Conservation (phyloP, 2,888 invertebrate genomes). For the Calameuta pallipes region DNA sequence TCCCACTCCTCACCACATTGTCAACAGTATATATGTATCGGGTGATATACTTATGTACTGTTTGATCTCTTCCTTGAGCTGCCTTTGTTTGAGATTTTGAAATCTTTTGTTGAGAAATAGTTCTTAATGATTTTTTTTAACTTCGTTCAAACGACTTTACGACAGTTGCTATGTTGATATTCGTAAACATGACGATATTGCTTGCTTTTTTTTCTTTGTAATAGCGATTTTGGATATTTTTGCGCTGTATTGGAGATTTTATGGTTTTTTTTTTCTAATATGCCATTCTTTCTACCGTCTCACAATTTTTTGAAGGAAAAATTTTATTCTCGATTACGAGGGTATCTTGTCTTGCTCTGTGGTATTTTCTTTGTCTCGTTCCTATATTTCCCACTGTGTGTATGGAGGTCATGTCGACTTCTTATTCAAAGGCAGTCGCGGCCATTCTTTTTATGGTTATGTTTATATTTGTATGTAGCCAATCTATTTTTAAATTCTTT, state of each 20-base stretch:
- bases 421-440: background rate
- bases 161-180: background rate
- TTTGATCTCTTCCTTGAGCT: conserved; percentile 10
- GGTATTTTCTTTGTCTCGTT: background rate
- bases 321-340: background rate
- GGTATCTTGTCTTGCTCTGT: background rate
- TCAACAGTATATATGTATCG: background rate
- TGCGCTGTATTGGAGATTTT: background rate
- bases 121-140: background rate
- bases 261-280: background rate
- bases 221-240: background rate
- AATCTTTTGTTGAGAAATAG: background rate
- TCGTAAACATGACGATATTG: background rate
- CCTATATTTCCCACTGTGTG: background rate
- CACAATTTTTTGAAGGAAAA: background rate
- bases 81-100: conserved; percentile 8
- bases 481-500: background rate
- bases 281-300: background rate
- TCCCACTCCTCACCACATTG: conserved; percentile 7
- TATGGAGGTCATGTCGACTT: background rate
- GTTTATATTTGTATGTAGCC: background rate
- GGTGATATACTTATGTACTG: background rate
- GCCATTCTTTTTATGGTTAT: background rate
- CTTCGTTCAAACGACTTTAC: background rate
- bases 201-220: background rate